Evolutionary conservation across 2,888 invertebrate species (phyloP).

Genomic region (Phorcus lineatus): DNA sequence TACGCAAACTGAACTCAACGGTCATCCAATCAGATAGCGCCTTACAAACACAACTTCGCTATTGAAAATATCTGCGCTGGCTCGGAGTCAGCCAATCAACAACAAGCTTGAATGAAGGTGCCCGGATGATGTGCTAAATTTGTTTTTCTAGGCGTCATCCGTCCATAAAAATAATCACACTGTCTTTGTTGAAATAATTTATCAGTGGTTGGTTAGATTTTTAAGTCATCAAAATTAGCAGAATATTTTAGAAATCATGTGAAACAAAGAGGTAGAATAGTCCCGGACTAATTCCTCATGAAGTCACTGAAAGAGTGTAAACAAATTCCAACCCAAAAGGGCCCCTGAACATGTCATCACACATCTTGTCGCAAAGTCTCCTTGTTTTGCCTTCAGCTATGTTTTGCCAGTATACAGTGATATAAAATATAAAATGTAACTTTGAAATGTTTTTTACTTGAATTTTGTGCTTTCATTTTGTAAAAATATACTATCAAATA

Average conservation of each 20-base stretch:
- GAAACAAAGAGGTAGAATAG: too few relatives aligned
- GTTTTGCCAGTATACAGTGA: too few relatives aligned
- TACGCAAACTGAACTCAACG: neutral
- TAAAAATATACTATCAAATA: too few relatives aligned
- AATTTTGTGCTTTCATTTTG: too few relatives aligned
- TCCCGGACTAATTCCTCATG: too few relatives aligned
- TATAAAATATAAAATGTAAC: too few relatives aligned
- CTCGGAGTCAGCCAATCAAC: constrained; percentile 42
- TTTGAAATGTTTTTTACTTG: too few relatives aligned
- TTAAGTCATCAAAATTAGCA: too few relatives aligned
- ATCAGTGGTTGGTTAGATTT: too few relatives aligned
- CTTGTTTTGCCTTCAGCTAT: too few relatives aligned
- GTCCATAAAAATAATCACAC: constrained; percentile 24
- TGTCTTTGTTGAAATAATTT: constrained; percentile 21
- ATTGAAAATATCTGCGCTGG: constrained; percentile 40
- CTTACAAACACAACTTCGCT: constrained; percentile 24
- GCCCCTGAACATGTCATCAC: constrained; percentile 11
- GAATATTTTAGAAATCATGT: too few relatives aligned
- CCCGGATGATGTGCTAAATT: constrained; percentile 44
- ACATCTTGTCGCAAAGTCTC: neutral
- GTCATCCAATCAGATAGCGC: constrained; percentile 31
- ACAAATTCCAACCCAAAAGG: constrained; percentile 1
- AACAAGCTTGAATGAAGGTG: constrained; percentile 32
- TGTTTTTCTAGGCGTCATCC: constrained; percentile 43
- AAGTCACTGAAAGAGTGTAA: neutral